Base-by-base conservation (phyloP, 2,797 vertebrate species). In the Phylloscopus collybita region DNA sequence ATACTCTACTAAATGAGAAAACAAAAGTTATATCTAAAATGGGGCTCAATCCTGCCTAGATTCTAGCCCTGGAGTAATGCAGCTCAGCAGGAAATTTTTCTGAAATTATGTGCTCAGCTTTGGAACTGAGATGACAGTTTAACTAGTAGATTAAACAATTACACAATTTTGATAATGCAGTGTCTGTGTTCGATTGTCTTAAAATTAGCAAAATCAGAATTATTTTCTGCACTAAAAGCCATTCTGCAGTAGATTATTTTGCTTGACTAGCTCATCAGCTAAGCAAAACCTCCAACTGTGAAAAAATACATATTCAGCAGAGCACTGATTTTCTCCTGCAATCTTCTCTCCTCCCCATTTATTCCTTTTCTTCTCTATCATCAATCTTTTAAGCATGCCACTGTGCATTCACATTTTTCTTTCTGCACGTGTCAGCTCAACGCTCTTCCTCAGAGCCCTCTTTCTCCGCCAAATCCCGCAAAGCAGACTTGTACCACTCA, bases 331-430 rank as follows among this genome's bases (percentile, higher is more conserved):
- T 92, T 92, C 54, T 90, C 71, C 54, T 0, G 5, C 56, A 69
- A 53, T 27, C 74, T 72, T 47, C 69, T 79, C 56, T 92, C 80
- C 79, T 87, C 74, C 80, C 49, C 29, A 49, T 51, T 90, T 93
- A 70, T 9, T 95, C 80, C 56, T 76, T 94, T 88, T 76, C 74
- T 85, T 88, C 86, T 65, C 73, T 78, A 73, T 74, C 92, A 92
- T 92, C 80, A 90, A 82, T 89, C 86, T 93, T 92, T 93, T 61
- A 93, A 96, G 62, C 36, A 54, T 87, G 88, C 92, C 86, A 85
- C 90, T 75, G 78, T 94, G 91, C 95, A 86, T 94, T 91, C 96
- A 73, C 91, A 94, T 97, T 92, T 96, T 87, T 94, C 96, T 93
- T 92, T 92, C 84, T 76, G 88, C 87, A 93, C 54, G 67, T 94